phyloP scores from a whole-genome alignment of 1,140 invertebrate species.

The Camponotus pennsylvanicus region DNA sequence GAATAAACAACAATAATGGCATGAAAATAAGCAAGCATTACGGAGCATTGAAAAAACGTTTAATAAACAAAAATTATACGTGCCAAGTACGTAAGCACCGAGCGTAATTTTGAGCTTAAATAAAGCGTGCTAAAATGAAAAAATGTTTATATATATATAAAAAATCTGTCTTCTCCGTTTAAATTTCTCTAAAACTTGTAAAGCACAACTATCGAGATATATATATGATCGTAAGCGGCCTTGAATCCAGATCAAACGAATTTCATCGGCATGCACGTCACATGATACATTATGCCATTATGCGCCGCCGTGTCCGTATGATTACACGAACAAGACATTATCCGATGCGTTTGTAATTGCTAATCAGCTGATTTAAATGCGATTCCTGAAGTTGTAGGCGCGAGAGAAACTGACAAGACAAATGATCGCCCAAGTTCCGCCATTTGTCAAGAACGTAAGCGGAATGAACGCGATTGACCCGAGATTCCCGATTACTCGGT shows the following conservation, averaged over 20 bases:
- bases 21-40: neutral
- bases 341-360: constrained; percentile 23
- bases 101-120: too few relatives aligned
- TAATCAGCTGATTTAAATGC: constrained; percentile 26
- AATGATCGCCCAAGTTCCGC: constrained; percentile 21
- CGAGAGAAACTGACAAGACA: constrained; percentile 37
- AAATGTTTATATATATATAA: too few relatives aligned
- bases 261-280: neutral
- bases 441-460: constrained; percentile 47
- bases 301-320: neutral
- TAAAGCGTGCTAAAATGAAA: too few relatives aligned
- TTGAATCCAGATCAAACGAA: constrained; percentile 16
- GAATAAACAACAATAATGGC: neutral
- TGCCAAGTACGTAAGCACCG: too few relatives aligned
- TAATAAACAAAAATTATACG: too few relatives aligned
- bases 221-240: too few relatives aligned
- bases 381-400: constrained; percentile 19
- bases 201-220: neutral
- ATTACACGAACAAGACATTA: constrained; percentile 30
- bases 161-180: neutral
- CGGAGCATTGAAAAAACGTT: too few relatives aligned
- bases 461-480: constrained; percentile 51
- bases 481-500: constrained; percentile 43
- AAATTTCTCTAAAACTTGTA: neutral
- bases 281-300: constrained; percentile 27